Conservation (phyloP, 2,113 vertebrate species). For the Bostrychus sinensis region DNA sequence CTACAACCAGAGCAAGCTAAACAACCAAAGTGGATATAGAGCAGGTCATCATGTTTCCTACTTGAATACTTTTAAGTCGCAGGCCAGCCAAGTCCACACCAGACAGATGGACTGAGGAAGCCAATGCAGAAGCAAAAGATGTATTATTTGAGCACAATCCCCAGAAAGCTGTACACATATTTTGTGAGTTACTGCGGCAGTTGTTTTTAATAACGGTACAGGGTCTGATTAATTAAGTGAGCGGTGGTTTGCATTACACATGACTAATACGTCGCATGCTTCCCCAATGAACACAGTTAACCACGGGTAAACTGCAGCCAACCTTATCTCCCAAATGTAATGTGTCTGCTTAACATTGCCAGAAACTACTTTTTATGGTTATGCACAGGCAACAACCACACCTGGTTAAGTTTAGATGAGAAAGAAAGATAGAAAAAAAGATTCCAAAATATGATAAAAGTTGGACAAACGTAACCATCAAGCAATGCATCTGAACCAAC, state of each 20-base stretch:
- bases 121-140: slow-evolving; percentile 23
- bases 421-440: background rate
- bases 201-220: slow-evolving; percentile 52
- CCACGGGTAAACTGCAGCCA: background rate
- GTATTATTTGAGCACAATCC: slow-evolving; percentile 24
- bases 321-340: background rate
- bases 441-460: too few relatives aligned
- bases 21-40: slow-evolving; percentile 18
- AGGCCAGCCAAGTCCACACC: slow-evolving; percentile 45
- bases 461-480: too few relatives aligned
- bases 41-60: slow-evolving; percentile 31
- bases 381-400: background rate
- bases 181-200: slow-evolving; percentile 45
- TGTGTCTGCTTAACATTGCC: background rate
- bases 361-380: background rate
- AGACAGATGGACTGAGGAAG: slow-evolving; percentile 19
- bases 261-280: slow-evolving; percentile 52
- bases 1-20: slow-evolving; percentile 17
- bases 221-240: slow-evolving; percentile 52
- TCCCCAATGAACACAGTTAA: slow-evolving; percentile 25
- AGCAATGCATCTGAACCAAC: too few relatives aligned
- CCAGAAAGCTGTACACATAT: slow-evolving; percentile 41
- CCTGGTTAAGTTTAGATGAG: background rate
- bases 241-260: slow-evolving; percentile 51
- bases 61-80: slow-evolving; percentile 21